Evolutionary conservation across 1,140 invertebrate species (phyloP), one percentile per base, ranked within the genome.

Genomic region (Halyomorpha halys): DNA sequence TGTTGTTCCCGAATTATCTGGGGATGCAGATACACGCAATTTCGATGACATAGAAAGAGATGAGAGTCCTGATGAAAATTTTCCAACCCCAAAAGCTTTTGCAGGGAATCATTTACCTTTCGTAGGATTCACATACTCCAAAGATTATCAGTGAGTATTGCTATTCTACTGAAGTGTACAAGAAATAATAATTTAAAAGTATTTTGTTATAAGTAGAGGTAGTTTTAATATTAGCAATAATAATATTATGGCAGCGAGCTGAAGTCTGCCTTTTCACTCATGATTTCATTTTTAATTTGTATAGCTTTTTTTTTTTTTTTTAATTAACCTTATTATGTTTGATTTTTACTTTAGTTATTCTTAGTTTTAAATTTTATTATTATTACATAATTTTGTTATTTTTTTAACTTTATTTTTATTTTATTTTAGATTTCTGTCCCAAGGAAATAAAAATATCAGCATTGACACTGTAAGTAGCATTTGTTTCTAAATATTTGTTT

Each of bases 91-190:
- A 27, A 98, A 97, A 80, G 91, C 93, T 39, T 99, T 99, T 78
- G 92, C 92, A 63, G 97, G 94, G 49, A 98, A 99, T 79, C 95
- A 99, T 78, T 78, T 99, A 66, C 95, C 97, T 18, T 99, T 99
- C 78, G 91, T 99, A 64, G 95, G 97, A 11, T 99, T 99, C 73
- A 98, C 97, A 0, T 99, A 97, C 73, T 94, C 91, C 54, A 87
- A 86, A 68, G 91, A 96, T 76, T 92, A 91, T 73, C 88, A 91
- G 73, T 73, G 67, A 70, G 69, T 68, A 34, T 44, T 19, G 45
- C 23, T 23, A 6, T 56, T 18, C 18, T 47, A 16, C 8, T 30
- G 27, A 30, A 30, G n/a, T n/a, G n/a, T n/a, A n/a, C 27, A 30
- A 30, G 8, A 30, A 30, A 30, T 30, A 30, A 30, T 4, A 30